Evolutionary conservation across 2,113 vertebrate species (phyloP), one percentile per base, ranked within the genome.

Genomic region (Delphinapterus leucas): DNA sequence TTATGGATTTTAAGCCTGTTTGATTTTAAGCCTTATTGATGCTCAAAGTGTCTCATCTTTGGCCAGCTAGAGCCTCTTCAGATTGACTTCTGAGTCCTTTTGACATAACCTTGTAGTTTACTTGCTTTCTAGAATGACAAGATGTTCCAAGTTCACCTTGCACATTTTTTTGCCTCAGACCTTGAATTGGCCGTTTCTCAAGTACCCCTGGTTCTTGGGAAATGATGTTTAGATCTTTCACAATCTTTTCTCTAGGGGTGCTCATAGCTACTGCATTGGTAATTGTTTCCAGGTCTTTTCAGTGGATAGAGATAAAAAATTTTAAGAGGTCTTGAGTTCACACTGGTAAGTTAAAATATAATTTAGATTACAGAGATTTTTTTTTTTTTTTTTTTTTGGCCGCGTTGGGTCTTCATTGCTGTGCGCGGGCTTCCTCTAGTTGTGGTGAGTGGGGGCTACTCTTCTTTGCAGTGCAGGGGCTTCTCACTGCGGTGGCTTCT

Each of bases 281-380:
- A 47, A 74, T 41, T 81, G 49, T 88, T 95, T 95, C 47, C 83
- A 87, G n/a, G n/a, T 17, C 47, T 68, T 93, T 88, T 92, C 31
- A 58, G 47, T 86, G 38, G 47, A 5, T 36, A 95, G 68, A 80
- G 25, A 61, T 41, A 5, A 61, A 67, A 79, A 55, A 26, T 36
- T 25, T 87, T 71, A 47, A 68, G 74, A 83, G 68, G 23, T n/a
- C 55, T 87, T 88, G 58, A 88, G 5, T 94, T 95, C 38, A 88
- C 33, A 60, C 12, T 81, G 61, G 58, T 79, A 63, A 49, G 71
- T 95, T 88, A 28, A 73, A 65, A 65, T 77, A 83, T 53, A 79
- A 49, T 90, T 87, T 93, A 76, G 55, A n/a, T 70, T 61, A 58
- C 3, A 89, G 13, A 25, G 14, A 58, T 93, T 97, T 91, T 23